Conservation (phyloP, 2,113 vertebrate species). For the Thermophis baileyi region DNA sequence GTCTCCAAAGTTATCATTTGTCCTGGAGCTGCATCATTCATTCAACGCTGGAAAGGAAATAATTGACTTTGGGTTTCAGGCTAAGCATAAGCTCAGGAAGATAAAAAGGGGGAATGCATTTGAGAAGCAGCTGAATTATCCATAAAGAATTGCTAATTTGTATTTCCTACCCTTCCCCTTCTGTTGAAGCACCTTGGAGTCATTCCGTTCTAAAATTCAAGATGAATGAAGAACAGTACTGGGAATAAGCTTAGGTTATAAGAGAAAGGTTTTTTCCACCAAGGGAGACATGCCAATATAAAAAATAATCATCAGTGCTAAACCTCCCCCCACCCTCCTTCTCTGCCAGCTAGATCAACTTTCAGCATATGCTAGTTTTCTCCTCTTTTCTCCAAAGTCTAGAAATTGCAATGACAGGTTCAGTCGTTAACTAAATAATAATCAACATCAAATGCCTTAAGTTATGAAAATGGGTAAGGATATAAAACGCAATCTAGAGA, state of each 20-base stretch:
- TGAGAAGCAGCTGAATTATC: background rate
- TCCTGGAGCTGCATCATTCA: slow-evolving; percentile 36
- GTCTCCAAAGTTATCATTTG: slow-evolving; percentile 31
- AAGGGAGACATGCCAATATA: slow-evolving; percentile 21
- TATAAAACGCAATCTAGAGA: background rate
- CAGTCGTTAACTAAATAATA: background rate
- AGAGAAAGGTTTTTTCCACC: background rate
- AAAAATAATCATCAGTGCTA: background rate
- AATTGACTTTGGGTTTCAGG: background rate
- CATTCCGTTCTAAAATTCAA: background rate
- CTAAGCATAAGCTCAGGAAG: background rate
- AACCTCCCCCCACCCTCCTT: no score
- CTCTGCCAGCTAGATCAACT: background rate
- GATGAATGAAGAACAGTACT: background rate
- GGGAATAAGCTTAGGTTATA: background rate
- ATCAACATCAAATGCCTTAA: background rate
- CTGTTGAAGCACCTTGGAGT: background rate
- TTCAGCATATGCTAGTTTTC: slow-evolving; percentile 1
- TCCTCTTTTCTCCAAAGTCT: background rate
- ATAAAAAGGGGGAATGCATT: rapidly evolving
- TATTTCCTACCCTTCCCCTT: background rate
- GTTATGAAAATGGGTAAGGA: background rate
- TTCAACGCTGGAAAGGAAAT: slow-evolving; percentile 25
- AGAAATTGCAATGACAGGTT: background rate
- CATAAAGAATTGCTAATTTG: background rate